A percentile compares a stretch with the other conserved stretches of the same genome.
These are phyloP conservation scores for Lasioglossum oenotherae DNA, from an alignment of 2,888 invertebrate genomes.

Conservation along the genomic window DNA sequence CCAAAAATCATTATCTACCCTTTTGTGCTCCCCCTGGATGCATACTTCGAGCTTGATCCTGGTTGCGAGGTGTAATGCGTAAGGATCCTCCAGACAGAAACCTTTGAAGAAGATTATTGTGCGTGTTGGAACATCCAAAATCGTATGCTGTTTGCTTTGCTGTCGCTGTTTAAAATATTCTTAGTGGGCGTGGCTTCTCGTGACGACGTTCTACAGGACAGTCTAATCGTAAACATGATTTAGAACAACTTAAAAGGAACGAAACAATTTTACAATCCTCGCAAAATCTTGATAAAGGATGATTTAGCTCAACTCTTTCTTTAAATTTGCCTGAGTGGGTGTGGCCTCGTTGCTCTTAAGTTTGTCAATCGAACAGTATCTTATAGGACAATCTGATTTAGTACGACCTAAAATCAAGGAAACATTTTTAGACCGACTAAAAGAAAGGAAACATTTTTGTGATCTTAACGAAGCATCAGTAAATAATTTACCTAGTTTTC, in stretches of 20 bases:
- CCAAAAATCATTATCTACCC: conserved; percentile 6
- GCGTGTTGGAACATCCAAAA: background rate
- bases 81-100: background rate
- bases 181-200: background rate
- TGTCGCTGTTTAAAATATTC: background rate
- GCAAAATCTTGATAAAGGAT: background rate
- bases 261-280: background rate
- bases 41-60: background rate
- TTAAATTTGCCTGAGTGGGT: background rate
- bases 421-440: no score
- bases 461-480: no score
- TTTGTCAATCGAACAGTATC: background rate
- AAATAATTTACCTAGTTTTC: no score
- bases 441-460: no score
- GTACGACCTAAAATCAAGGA: no score
- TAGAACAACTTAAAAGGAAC: background rate
- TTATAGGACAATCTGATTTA: no score
- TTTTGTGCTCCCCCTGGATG: background rate
- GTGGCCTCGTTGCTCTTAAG: background rate
- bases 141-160: background rate
- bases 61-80: background rate
- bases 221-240: background rate
- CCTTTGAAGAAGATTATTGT: background rate
- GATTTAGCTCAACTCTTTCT: background rate
- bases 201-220: background rate